Evolutionary conservation across 2,797 vertebrate genomes (phyloP).

Genomic region (Novumbra hubbsi): DNA sequence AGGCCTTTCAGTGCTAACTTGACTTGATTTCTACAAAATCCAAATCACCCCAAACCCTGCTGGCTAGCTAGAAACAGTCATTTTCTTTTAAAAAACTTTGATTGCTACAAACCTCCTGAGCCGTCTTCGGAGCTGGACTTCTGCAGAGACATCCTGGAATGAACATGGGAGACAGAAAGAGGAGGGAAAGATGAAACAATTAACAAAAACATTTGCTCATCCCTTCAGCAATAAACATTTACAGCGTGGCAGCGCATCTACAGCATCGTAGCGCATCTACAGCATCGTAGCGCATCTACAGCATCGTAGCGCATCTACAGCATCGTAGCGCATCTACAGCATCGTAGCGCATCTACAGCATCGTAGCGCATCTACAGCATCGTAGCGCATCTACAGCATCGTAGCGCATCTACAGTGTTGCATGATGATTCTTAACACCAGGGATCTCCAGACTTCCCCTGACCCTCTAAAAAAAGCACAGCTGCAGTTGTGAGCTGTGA

Average conservation of each 20-base stretch:
- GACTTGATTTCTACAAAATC: not conserved
- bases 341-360: not conserved
- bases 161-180: conserved; percentile 37
- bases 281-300: not conserved
- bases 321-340: not conserved
- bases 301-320: not conserved
- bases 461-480: conserved; percentile 6
- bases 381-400: not conserved
- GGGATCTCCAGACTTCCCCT: not conserved
- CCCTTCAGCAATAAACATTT: not conserved
- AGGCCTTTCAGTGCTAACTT: not conserved
- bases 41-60: not conserved
- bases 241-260: not conserved
- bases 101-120: conserved; percentile 82
- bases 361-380: not conserved
- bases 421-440: not conserved
- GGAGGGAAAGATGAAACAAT: not conserved
- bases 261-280: not conserved
- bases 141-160: conserved; percentile 83
- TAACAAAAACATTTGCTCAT: not conserved
- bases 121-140: conserved; percentile 97
- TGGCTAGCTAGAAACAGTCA: not conserved
- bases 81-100: not conserved
- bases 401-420: too few species aligned
- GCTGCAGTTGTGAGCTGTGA: too few species aligned